These are phyloP conservation scores for Mesitornis unicolor DNA, from an alignment of 2,113 vertebrate species.

Conservation along the genomic window DNA sequence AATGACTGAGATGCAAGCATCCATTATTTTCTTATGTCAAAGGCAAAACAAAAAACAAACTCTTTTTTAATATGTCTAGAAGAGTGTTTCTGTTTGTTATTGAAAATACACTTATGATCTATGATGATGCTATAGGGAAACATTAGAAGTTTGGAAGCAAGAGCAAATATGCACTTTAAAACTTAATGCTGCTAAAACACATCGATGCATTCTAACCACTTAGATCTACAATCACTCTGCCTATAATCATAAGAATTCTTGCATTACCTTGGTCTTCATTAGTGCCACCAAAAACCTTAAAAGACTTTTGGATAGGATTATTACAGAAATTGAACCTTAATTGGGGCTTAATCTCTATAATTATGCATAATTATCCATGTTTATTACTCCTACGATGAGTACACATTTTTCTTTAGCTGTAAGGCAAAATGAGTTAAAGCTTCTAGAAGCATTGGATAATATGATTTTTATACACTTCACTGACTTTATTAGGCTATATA, in stretches of 20 bases:
- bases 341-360: conserved; percentile 74
- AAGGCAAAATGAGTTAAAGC: conserved; percentile 55
- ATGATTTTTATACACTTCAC: conserved; percentile 61
- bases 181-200: not conserved
- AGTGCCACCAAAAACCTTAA: conserved; percentile 52
- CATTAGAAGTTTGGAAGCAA: not conserved
- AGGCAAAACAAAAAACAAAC: not conserved
- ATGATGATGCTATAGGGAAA: not conserved
- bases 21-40: not conserved
- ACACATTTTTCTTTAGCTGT: conserved; percentile 63
- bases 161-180: not conserved
- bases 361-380: conserved; percentile 72
- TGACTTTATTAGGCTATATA: conserved; percentile 63
- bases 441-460: conserved; percentile 59
- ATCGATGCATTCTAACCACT: not conserved
- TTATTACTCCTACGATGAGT: conserved; percentile 66
- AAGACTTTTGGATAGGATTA: conserved; percentile 55
- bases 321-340: conserved; percentile 73
- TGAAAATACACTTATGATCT: not conserved
- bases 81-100: not conserved
- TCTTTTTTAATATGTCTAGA: not conserved
- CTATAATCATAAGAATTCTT: not conserved
- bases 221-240: not conserved
- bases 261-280: conserved; percentile 61
- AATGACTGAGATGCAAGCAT: not conserved